Evolutionary conservation across 2,113 vertebrate species (phyloP), one percentile per base, ranked within the genome.

Genomic region (Thamnaconus septentrionalis): DNA sequence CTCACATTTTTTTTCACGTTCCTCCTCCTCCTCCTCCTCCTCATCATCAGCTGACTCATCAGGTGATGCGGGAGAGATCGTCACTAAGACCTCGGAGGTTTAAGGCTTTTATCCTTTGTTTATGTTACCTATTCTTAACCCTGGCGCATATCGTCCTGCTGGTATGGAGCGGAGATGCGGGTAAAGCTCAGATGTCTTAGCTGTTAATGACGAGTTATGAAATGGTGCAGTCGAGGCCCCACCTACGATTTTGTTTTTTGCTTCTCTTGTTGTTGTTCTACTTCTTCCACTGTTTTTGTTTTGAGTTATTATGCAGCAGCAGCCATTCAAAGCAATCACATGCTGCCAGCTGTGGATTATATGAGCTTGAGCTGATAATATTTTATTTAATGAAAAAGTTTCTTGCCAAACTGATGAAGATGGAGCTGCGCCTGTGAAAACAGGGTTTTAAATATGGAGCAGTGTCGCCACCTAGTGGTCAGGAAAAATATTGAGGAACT

Each of bases 381-480:
- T 50, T 50, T 3, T 3, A 50, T n/a, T 31, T 11, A 50, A 50
- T 50, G 9, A 8, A 50, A 3, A 4, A 5, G 9, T n/a, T 9
- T 11, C 5, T 1, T 4, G n/a, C 41, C 9, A 47, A 39, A 12
- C 47, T 57, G 39, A 59, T 63, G 10, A 64, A 58, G 66, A 51
- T 52, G 46, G 4, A 73, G 11, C 41, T 45, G 40, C 18, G 8
- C 45, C 3, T 1, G 7, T 7, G 18, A 42, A 3, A 10, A 11
- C 55, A 31, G 7, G 7, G 18, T 18, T 58, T 8, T 1, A 4
- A 8, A 10, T 8, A 39, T 48, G 48, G 56, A n/a, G 52, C 57
- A 48, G 11, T 10, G 45, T 56, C 71, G 4, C 80, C 85, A 66
- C 57, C 83, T 81, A 54, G 62, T 88, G 87, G 79, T 56, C 18